Evolutionary conservation across 1,140 invertebrate species (phyloP), one percentile per base, ranked within the genome.

Genomic region (Callitettix versicolor): DNA sequence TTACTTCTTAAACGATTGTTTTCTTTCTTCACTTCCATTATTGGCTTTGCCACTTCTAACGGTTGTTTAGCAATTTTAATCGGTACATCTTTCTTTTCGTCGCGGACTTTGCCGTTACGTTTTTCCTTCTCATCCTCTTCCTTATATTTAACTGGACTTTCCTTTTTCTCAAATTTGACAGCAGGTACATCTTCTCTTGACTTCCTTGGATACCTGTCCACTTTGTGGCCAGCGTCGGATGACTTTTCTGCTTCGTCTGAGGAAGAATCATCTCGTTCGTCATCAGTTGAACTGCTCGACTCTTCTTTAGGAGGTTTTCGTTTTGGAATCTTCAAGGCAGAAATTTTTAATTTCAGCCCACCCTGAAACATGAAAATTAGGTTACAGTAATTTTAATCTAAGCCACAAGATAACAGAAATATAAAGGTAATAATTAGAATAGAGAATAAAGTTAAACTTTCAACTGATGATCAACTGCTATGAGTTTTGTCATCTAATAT

Each of bases 271-370:
- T 36, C 33, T 11, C 50, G 17, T 42, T 53, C 50, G 4, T 41
- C 21, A 30, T 38, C 40, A 42, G 34, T 53, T 1, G 50, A 53
- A 26, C 55, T 57, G 26, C 47, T 51, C n/a, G 58, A 58, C 24
- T 50, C 49, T 38, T 47, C 40, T 30, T 22, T 48, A 33, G 24
- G 44, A 7, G 43, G 26, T 30, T 47, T 41, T n/a, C 49, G 41
- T 56, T 61, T 62, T n/a, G 59, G 41, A 15, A 59, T 54, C 40
- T 58, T 63, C 26, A 60, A 41, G 21, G 62, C 60, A 26, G 62
- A 58, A 36, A 64, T 58, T 56, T 64, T 64, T 24, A 64, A 33
- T 55, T 60, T 62, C 4, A 64, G 52, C 9, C 61, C 61, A 47
- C 61, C 62, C 62, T 64, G 42, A 50, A 58, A 59, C 41, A 53